Evolutionary conservation across 2,888 invertebrate species (phyloP), one percentile per base, ranked within the genome.

Genomic region (Archips crataeganus): DNA sequence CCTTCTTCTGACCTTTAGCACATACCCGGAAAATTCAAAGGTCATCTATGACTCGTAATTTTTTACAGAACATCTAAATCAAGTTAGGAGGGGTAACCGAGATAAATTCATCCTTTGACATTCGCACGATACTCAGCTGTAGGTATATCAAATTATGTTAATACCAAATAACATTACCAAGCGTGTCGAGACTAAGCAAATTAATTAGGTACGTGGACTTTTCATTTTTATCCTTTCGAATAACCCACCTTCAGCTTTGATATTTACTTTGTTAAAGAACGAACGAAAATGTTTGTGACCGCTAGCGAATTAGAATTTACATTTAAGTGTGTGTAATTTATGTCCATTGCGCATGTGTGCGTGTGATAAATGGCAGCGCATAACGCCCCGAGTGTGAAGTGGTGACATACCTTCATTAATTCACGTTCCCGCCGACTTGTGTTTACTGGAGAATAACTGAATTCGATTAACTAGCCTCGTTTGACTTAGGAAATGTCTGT

Each of bases 361-460:
- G 71, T 62, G 61, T 59, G 59, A 67, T 61, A 69, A 69, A 74
- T 69, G 69, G 64, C 42, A 2, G 45, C 13, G 64, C 49, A 51
- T 34, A 59, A 34, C 70, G 70, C 34, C 57, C 57, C 47, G 61
- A 66, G 66, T 57, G 54, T 57, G 66, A 42, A 67, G 69, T 69
- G 73, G 63, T 69, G 73, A 69, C 69, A 59, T 60, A 69, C 73
- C 73, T 73, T 69, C 69, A 74, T 74, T 74, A 74, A 74, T 74
- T 74, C 69, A 42, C 64, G 69, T 51, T 65, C 36, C 51, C 68
- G 61, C 45, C 39, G 67, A 59, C 62, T 69, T 69, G 71, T 62
- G 68, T 74, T 73, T 69, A 64, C 64, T 60, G 60, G 64, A 59
- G 61, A 51, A 67, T 61, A 54, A 72, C 23, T 42, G 64, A 45